phyloP scores from a whole-genome alignment of 2,797 vertebrate species.

The Aulostomus chinensis region DNA sequence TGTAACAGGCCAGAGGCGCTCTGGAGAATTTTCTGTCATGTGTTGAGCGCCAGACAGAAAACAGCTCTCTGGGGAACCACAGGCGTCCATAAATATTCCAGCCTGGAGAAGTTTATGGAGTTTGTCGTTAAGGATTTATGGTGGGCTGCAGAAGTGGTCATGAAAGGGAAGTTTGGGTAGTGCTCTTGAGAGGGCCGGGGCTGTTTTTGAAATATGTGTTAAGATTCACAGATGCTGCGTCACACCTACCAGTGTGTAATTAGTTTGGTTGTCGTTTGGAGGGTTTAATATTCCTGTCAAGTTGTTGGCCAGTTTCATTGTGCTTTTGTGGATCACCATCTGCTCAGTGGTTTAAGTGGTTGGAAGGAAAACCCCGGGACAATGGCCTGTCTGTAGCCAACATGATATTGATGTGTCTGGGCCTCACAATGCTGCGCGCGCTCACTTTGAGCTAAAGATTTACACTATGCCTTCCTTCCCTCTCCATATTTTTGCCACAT shows the following conservation, averaged over 20 bases:
- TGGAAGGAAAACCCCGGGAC: constrained; percentile 40
- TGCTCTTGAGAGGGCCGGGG: constrained; percentile 21
- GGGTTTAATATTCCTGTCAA: constrained; percentile 44
- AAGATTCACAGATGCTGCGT: constrained; percentile 52
- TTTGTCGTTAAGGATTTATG: constrained; percentile 82
- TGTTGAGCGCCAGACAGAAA: constrained; percentile 73
- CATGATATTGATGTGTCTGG: constrained; percentile 15
- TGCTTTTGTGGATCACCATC: constrained; percentile 39
- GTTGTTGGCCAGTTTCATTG: constrained; percentile 14
- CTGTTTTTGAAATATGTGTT: constrained; percentile 40
- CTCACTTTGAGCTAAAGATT: constrained; percentile 6
- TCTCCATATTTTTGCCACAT: too few species aligned
- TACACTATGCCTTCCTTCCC: too few species aligned
- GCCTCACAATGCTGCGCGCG: constrained; percentile 9
- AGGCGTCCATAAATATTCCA: constrained; percentile 81
- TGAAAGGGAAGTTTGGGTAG: constrained; percentile 25
- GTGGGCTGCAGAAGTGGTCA: constrained; percentile 68
- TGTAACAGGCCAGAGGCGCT: constrained; percentile 51
- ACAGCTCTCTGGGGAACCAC: constrained; percentile 74
- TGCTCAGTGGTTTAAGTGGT: constrained; percentile 46
- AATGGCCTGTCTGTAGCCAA: constrained; percentile 11
- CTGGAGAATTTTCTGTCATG: constrained; percentile 66
- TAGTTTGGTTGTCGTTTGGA: constrained; percentile 41
- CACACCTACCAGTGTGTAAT: constrained; percentile 34
- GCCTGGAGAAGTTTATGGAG: constrained; percentile 77